phyloP scores from a whole-genome alignment of 2,888 invertebrate species.

The Lymantria dispar region DNA sequence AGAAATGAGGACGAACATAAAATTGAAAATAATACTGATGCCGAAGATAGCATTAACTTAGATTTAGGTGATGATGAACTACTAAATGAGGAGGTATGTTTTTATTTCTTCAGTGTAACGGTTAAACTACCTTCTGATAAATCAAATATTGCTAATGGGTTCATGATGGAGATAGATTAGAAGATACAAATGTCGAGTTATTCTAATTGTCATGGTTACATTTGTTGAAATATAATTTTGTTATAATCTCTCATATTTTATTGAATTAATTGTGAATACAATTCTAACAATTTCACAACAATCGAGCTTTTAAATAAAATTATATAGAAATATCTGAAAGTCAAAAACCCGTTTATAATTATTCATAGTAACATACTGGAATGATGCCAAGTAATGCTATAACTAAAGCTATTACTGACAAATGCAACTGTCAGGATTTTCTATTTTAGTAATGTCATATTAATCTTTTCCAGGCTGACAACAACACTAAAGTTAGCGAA shows the following conservation, averaged over 20 bases:
- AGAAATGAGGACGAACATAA: slow-evolving; percentile 65
- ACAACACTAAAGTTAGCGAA: slow-evolving; percentile 72
- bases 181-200: slow-evolving; percentile 3
- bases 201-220: slow-evolving; percentile 5
- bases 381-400: slow-evolving; percentile 37
- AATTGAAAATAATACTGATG: slow-evolving; percentile 84
- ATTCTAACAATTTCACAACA: slow-evolving; percentile 11
- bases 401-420: neutral
- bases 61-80: slow-evolving; percentile 92
- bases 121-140: slow-evolving; percentile 55
- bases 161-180: slow-evolving; percentile 69
- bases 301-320: neutral
- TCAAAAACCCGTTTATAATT: slow-evolving; percentile 24
- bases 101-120: slow-evolving; percentile 74
- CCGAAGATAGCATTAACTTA: slow-evolving; percentile 90
- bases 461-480: slow-evolving; percentile 78
- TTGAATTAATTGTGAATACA: slow-evolving; percentile 22
- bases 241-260: slow-evolving; percentile 19
- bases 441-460: slow-evolving; percentile 17
- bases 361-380: slow-evolving; percentile 39
- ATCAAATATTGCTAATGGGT: slow-evolving; percentile 55
- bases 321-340: slow-evolving; percentile 2
- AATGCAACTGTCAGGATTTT: slow-evolving; percentile 1
- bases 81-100: slow-evolving; percentile 89
- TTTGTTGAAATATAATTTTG: slow-evolving; percentile 19